Percentiles rank a stretch among this genome's conserved stretches.
These are phyloP conservation scores for silkworm (Bombyx mori) DNA, from an alignment of 1,140 invertebrate genomes.

Conservation along the genomic window ASM3026992v2 NC_085116.1:8290501-8291000, in stretches of 20 bases:
- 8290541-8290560: too few species aligned
- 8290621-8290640: too few species aligned
- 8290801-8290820: conserved; percentile 44
- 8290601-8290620: too few species aligned
- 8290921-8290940: conserved; percentile 71
- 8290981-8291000: conserved; percentile 71
- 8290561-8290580: too few species aligned
- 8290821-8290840: conserved; percentile 48
- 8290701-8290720: conserved; percentile 18
- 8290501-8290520: too few species aligned
- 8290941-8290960: conserved; percentile 68
- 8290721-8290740: conserved; percentile 22
- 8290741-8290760: conserved; percentile 45
- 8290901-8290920: conserved; percentile 69
- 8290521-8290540: too few species aligned
- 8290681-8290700: conserved; percentile 5
- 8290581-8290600: too few species aligned
- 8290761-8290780: conserved; percentile 44
- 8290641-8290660: neutral
- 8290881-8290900: conserved; percentile 64
- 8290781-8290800: conserved; percentile 48
- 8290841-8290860: conserved; percentile 48
- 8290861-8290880: conserved; percentile 64
- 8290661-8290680: too few species aligned
- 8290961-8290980: conserved; percentile 65